phyloP scores from a whole-genome alignment of 1,140 invertebrate species.

The Caerostris extrusa region DNA sequence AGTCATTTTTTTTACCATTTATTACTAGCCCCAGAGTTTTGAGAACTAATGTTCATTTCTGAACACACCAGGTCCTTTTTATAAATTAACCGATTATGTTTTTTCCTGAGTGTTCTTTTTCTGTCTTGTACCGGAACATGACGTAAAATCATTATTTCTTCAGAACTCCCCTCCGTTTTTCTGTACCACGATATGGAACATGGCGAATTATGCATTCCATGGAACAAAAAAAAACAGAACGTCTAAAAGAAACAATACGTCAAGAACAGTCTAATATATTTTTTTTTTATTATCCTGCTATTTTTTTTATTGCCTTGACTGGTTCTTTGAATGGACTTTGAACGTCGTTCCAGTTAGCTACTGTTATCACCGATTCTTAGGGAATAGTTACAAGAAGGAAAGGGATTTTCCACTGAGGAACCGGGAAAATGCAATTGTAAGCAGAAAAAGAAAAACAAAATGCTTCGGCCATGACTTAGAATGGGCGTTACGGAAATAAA shows the following conservation, averaged over 20 bases:
- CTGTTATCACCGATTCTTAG: slow-evolving; percentile 57
- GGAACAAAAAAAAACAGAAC: background rate
- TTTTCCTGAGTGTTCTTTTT: slow-evolving; percentile 8
- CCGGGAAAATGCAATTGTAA: slow-evolving; percentile 29
- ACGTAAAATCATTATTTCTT: slow-evolving; percentile 61
- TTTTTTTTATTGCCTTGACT: background rate
- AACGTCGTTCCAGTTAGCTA: slow-evolving; percentile 48
- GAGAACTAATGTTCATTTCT: slow-evolving; percentile 23
- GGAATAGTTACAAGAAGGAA: slow-evolving; percentile 65
- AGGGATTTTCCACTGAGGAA: slow-evolving; percentile 11
- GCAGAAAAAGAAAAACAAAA: slow-evolving; percentile 20
- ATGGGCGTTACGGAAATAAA: slow-evolving; percentile 72
- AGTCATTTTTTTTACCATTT: background rate
- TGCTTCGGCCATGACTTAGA: slow-evolving; percentile 38
- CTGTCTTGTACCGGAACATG: slow-evolving; percentile 11
- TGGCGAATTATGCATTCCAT: slow-evolving; percentile 55
- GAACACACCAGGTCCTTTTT: slow-evolving; percentile 32
- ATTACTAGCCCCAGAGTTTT: background rate
- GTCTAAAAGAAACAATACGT: slow-evolving; percentile 54
- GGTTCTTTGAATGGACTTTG: background rate
- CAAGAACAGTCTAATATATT: background rate
- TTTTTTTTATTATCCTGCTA: background rate
- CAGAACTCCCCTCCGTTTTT: slow-evolving; percentile 34
- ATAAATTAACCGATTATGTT: slow-evolving; percentile 65
- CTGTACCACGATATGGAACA: slow-evolving; percentile 43